Conservation (phyloP, 2,113 vertebrate species). For the Otus sunia region DNA sequence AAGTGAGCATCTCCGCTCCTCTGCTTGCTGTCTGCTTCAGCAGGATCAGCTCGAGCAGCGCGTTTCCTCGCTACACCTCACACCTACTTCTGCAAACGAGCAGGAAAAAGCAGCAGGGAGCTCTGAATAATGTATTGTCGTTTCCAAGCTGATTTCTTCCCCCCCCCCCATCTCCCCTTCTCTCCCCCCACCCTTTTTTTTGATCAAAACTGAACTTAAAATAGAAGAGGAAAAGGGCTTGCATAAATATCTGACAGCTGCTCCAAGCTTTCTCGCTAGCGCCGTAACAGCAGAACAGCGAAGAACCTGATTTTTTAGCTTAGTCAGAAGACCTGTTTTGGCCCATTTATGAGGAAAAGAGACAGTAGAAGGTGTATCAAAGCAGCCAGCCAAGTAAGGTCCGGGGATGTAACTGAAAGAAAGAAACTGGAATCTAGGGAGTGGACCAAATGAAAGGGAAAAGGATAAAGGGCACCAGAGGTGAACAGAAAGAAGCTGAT, state of each 20-base stretch:
- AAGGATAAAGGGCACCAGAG: background rate
- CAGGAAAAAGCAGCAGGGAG: background rate
- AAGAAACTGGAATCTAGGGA: background rate
- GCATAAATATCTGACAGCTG: background rate
- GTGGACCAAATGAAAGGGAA: background rate
- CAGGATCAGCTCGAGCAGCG: fast-evolving
- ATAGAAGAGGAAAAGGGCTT: constrained; percentile 3
- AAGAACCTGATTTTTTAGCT: background rate
- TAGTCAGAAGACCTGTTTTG: background rate
- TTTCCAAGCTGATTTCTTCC: background rate
- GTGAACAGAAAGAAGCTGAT: background rate
- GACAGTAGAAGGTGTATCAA: background rate
- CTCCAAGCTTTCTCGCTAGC: background rate
- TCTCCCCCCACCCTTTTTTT: background rate
- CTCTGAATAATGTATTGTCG: background rate
- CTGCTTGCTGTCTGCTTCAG: background rate
- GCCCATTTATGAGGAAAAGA: background rate
- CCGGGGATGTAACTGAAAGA: background rate
- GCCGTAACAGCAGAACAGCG: background rate
- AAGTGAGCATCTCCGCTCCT: background rate
- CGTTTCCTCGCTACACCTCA: background rate
- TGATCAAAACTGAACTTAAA: background rate
- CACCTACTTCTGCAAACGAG: background rate
- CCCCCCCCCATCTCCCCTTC: fast-evolving
- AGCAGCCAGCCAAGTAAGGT: background rate